Conservation (phyloP, 1,140 invertebrate genomes). For the Euglossa dilemma region DNA sequence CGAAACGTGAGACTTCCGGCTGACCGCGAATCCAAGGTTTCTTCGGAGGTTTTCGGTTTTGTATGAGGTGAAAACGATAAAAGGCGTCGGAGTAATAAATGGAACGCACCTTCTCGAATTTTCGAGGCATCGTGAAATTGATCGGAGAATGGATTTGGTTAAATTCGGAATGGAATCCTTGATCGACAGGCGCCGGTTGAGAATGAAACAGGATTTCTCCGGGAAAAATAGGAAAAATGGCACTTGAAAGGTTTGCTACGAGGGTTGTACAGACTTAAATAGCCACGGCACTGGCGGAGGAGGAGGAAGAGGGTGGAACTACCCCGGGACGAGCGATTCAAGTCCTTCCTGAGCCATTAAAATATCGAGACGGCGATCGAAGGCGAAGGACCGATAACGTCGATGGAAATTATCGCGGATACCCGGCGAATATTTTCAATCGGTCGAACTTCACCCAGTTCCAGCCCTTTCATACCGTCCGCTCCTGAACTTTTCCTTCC, state of each 20-base stretch:
- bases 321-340: not conserved
- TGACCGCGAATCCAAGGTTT: too few species aligned
- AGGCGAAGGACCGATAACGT: slow-evolving; percentile 23
- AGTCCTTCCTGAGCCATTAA: not conserved
- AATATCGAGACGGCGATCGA: slow-evolving; percentile 7
- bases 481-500: not conserved
- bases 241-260: not conserved
- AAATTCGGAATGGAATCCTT: too few species aligned
- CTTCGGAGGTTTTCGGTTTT: too few species aligned
- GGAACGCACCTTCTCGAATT: too few species aligned
- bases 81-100: too few species aligned
- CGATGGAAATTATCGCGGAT: slow-evolving; percentile 38
- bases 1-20: too few species aligned
- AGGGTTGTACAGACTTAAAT: not conserved
- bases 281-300: not conserved
- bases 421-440: slow-evolving; percentile 19
- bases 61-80: not conserved
- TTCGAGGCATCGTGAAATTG: too few species aligned
- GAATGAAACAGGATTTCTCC: not conserved
- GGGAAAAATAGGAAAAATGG: not conserved
- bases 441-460: slow-evolving; percentile 28
- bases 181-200: too few species aligned
- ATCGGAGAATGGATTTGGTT: too few species aligned
- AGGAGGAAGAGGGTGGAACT: not conserved
- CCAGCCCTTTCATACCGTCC: not conserved